Evolutionary conservation across 2,888 invertebrate genomes (phyloP).

Genomic region (Napeogenes inachia): DNA sequence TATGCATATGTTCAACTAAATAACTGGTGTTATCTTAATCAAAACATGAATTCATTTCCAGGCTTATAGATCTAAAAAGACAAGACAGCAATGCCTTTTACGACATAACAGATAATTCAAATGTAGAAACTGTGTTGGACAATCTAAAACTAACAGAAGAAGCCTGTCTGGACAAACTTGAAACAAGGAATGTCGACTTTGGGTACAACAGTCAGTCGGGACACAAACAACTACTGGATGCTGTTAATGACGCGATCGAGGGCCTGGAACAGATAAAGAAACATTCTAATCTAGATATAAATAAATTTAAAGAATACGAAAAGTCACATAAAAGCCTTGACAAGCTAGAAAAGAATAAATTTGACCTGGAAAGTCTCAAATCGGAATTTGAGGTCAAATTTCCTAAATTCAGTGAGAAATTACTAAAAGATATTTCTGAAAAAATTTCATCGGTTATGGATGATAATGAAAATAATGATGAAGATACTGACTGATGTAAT

Average conservation of each 20-base stretch:
- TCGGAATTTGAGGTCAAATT: constrained; percentile 54
- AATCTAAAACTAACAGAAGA: constrained; percentile 47
- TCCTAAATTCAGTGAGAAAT: constrained; percentile 55
- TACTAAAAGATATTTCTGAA: constrained; percentile 58
- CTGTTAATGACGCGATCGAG: constrained; percentile 60
- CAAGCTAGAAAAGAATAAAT: constrained; percentile 46
- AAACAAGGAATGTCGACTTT: constrained; percentile 60
- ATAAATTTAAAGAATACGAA: constrained; percentile 54
- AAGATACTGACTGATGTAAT: constrained; percentile 28
- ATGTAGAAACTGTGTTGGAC: constrained; percentile 41
- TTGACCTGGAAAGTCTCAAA: constrained; percentile 52
- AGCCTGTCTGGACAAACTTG: constrained; percentile 49
- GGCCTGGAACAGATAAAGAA: constrained; percentile 61
- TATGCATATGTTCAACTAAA: too few species aligned
- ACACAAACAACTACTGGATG: constrained; percentile 59
- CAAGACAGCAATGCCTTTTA: constrained; percentile 47
- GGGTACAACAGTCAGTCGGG: constrained; percentile 58
- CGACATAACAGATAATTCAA: constrained; percentile 45
- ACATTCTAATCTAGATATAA: constrained; percentile 52
- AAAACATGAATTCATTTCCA: constrained; percentile 38
- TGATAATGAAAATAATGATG: constrained; percentile 37
- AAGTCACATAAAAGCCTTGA: constrained; percentile 41
- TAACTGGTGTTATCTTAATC: background rate
- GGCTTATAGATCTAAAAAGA: constrained; percentile 55
- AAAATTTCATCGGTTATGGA: constrained; percentile 52